phyloP scores from a whole-genome alignment of 2,113 vertebrate genomes.

The Urocynchramus pylzowi region DNA sequence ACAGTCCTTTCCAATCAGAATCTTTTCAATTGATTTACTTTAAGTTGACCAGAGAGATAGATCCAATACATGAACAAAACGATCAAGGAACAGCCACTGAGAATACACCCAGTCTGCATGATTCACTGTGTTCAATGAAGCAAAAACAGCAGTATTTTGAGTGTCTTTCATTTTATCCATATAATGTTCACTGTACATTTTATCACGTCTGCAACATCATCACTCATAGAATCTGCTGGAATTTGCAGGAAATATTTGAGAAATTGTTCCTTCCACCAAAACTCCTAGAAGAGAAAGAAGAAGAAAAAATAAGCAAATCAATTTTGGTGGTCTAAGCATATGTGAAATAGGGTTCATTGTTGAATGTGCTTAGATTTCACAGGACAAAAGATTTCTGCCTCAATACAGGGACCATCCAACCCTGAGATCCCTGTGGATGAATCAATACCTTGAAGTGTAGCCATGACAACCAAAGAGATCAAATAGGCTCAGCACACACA shows the following conservation, averaged over 20 bases:
- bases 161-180: not conserved
- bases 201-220: not conserved
- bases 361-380: conserved; percentile 25
- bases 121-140: conserved; percentile 4
- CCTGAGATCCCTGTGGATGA: conserved; percentile 48
- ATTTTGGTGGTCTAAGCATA: not conserved
- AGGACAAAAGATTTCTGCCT: conserved; percentile 48
- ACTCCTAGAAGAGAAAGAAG: not conserved
- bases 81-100: not conserved
- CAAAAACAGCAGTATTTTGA: not conserved
- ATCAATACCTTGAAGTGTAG: conserved; percentile 63
- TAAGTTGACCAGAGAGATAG: not conserved
- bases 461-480: conserved; percentile 69
- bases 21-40: conserved; percentile 2
- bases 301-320: not conserved
- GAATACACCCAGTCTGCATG: not conserved
- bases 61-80: not conserved
- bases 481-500: conserved; percentile 50
- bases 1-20: not conserved
- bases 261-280: not conserved
- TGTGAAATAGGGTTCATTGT: not conserved
- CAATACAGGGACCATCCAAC: conserved; percentile 36
- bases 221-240: not conserved
- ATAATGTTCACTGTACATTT: not conserved
- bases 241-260: not conserved